Percentiles rank a stretch among this genome's conserved stretches.
Evolutionary conservation across 2,888 invertebrate genomes (phyloP).

Genomic region (Creontiades dilutus): DNA sequence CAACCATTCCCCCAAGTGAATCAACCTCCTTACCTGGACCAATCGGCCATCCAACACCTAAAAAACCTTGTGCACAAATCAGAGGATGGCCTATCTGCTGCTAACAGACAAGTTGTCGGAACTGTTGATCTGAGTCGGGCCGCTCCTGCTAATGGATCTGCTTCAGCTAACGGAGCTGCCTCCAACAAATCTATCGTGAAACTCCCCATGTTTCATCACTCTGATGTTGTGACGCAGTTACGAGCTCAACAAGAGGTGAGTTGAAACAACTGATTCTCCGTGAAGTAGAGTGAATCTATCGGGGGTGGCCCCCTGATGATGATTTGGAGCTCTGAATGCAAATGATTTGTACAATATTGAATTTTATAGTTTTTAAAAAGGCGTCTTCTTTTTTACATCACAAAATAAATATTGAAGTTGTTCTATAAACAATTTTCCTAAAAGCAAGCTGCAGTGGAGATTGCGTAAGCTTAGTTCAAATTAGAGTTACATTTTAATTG

Average conservation of each 20-base stretch:
- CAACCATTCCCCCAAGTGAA: slow-evolving; percentile 78
- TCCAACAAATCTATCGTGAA: slow-evolving; percentile 44
- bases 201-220: slow-evolving; percentile 51
- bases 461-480: not conserved
- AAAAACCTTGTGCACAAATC: slow-evolving; percentile 71
- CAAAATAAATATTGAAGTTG: not conserved
- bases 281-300: slow-evolving; percentile 29
- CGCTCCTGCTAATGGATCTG: not conserved
- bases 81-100: slow-evolving; percentile 58
- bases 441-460: not conserved
- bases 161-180: not conserved
- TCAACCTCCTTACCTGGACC: slow-evolving; percentile 77
- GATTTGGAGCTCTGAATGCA: slow-evolving; percentile 20
- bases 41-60: slow-evolving; percentile 72
- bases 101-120: slow-evolving; percentile 5
- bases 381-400: not conserved
- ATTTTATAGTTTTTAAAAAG: not conserved
- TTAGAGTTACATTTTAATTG: not conserved
- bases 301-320: slow-evolving; percentile 32
- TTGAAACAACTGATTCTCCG: not conserved
- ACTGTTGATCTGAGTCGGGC: not conserved
- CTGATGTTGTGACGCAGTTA: slow-evolving; percentile 61
- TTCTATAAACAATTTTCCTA: not conserved
- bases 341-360: not conserved
- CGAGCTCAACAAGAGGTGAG: slow-evolving; percentile 66